These are phyloP conservation scores for Byasa hedistus DNA, from an alignment of 2,888 invertebrate species.

Conservation along the genomic window DNA sequence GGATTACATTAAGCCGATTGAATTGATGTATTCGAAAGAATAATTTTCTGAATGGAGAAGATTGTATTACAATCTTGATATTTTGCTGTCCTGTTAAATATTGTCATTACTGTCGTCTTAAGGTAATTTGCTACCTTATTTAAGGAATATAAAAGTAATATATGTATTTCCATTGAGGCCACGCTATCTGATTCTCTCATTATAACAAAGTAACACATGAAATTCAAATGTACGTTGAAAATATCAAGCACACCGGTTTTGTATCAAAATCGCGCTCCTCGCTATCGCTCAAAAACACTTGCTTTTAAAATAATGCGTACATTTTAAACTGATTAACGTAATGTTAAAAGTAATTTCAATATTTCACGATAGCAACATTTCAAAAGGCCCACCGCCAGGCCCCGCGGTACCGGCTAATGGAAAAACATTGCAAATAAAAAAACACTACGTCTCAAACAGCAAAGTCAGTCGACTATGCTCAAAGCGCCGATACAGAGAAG, in stretches of 20 bases:
- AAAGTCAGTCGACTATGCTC: constrained; percentile 32
- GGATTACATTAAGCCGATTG: constrained; percentile 60
- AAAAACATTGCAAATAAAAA: constrained; percentile 12
- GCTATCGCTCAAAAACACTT: too few species aligned
- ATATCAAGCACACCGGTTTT: too few species aligned
- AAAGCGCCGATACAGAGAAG: constrained; percentile 40
- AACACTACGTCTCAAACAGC: constrained; percentile 26
- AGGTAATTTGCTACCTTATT: too few species aligned
- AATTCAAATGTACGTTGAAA: too few species aligned
- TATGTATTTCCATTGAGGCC: too few species aligned
- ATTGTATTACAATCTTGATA: constrained; percentile 19
- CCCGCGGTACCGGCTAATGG: constrained; percentile 21
- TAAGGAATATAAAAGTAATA: too few species aligned
- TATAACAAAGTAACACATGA: too few species aligned
- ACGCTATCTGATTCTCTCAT: too few species aligned
- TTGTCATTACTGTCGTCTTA: too few species aligned
- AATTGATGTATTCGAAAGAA: constrained; percentile 46
- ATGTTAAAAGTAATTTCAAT: not conserved
- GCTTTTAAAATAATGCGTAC: not conserved
- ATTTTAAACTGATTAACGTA: constrained; percentile 9
- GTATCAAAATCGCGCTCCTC: too few species aligned
- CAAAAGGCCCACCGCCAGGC: not conserved
- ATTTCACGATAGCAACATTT: constrained; percentile 2
- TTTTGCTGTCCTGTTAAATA: too few species aligned
- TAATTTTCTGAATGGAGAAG: too few species aligned